A percentile compares a stretch with the other conserved stretches of the same genome.
phyloP scores from a whole-genome alignment of 2,797 vertebrate species.

The Semaprochilodus insignis region DNA sequence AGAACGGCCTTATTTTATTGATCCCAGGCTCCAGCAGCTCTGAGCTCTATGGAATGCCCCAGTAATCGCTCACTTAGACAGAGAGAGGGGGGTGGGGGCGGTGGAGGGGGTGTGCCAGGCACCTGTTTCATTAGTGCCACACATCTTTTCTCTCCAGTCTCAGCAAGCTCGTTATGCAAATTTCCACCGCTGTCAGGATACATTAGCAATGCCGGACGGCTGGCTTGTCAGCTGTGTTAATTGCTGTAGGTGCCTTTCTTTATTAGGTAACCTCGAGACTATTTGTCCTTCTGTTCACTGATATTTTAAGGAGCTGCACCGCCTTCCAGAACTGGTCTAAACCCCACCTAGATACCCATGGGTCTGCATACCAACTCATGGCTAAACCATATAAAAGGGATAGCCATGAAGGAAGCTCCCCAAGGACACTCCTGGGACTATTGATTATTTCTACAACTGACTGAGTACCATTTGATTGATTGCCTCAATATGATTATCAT shows the following conservation, averaged over 20 bases:
- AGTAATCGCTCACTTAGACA: constrained; percentile 76
- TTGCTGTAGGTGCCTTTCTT: constrained; percentile 83
- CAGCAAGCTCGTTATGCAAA: constrained; percentile 82
- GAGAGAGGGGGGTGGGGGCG: constrained; percentile 56
- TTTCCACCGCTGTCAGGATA: constrained; percentile 82
- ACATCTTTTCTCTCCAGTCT: constrained; percentile 67
- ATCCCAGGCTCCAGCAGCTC: constrained; percentile 59
- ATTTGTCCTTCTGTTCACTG: constrained; percentile 72
- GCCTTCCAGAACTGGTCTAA: constrained; percentile 70
- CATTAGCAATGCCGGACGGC: constrained; percentile 78
- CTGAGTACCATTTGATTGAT: too few relatives aligned
- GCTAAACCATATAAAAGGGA: neutral
- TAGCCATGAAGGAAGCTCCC: neutral
- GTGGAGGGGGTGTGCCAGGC: constrained; percentile 61
- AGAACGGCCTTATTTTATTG: constrained; percentile 46
- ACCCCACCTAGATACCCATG: constrained; percentile 62
- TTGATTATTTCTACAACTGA: too few relatives aligned
- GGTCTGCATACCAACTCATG: constrained; percentile 57
- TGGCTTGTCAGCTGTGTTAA: constrained; percentile 83
- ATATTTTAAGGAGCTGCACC: constrained; percentile 51
- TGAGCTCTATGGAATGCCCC: constrained; percentile 61
- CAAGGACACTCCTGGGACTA: neutral
- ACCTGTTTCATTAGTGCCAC: constrained; percentile 81
- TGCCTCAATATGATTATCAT: too few relatives aligned
- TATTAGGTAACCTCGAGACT: constrained; percentile 76